phyloP scores from a whole-genome alignment of 2,113 vertebrate genomes.

The Clarias magur region DNA sequence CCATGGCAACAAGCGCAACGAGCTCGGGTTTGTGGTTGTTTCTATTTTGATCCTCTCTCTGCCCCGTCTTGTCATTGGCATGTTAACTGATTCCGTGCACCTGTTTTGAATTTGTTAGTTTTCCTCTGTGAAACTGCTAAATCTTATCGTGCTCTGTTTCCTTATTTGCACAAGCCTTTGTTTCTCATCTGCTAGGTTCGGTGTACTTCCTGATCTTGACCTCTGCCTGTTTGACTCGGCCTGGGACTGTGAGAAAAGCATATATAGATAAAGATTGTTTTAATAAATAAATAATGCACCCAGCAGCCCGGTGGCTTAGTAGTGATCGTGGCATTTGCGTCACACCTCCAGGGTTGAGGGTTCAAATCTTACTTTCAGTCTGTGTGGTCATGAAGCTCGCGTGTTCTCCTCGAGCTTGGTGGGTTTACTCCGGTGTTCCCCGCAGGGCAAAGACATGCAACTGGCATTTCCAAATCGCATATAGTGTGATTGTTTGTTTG shows the following conservation, averaged over 20 bases:
- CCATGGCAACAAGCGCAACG: background rate
- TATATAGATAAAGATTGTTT: background rate
- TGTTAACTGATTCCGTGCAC: background rate
- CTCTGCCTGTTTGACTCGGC: background rate
- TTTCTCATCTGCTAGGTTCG: background rate
- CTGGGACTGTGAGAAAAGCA: background rate
- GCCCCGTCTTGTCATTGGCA: background rate
- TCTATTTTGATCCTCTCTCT: background rate
- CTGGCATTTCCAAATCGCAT: no score
- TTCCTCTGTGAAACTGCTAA: background rate
- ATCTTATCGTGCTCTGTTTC: background rate
- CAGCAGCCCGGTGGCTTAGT: background rate
- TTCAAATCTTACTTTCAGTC: no score
- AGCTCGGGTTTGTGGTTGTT: background rate
- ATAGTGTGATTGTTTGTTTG: no score
- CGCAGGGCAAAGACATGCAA: no score
- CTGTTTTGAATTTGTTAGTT: background rate
- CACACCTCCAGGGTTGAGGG: no score
- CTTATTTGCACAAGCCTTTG: background rate
- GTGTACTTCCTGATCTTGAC: background rate
- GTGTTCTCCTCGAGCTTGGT: no score
- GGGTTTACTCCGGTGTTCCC: no score
- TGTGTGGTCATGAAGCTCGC: no score
- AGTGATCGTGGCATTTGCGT: no score
- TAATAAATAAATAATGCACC: background rate